Evolutionary conservation across 1,140 invertebrate species (phyloP).

Genomic region (Drosophila lowei): DNA sequence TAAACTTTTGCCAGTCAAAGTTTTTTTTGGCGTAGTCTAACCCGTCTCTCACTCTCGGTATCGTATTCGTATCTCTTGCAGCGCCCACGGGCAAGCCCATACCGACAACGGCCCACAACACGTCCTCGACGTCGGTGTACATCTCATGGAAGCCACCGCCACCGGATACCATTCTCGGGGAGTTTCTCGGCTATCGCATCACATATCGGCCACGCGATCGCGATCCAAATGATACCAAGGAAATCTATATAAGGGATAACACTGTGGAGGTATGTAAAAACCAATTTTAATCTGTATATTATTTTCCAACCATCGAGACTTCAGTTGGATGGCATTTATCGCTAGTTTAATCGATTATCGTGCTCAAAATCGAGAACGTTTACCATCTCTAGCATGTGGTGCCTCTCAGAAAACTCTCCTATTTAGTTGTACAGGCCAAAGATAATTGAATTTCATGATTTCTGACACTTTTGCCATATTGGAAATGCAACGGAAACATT

Average conservation of each 20-base stretch:
- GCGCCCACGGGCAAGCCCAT: conserved; percentile 89
- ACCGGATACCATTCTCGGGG: conserved; percentile 88
- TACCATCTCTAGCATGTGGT: background rate
- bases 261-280: conserved; percentile 85
- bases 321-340: too few species aligned
- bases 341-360: too few species aligned
- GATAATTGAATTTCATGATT: conserved; percentile 75
- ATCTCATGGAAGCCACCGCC: conserved; percentile 89
- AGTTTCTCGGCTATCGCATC: conserved; percentile 90
- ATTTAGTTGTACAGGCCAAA: conserved; percentile 40
- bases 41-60: conserved; percentile 14
- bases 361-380: conserved; percentile 28
- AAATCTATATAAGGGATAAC: conserved; percentile 88
- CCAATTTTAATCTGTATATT: too few species aligned
- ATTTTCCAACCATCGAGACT: too few species aligned
- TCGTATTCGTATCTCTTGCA: conserved; percentile 77
- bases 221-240: conserved; percentile 85
- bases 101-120: conserved; percentile 89
- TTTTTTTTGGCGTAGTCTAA: conserved; percentile 35
- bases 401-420: background rate
- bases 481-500: conserved; percentile 28
- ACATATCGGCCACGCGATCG: conserved; percentile 87
- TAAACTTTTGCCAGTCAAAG: conserved; percentile 55
- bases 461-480: conserved; percentile 61
- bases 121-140: conserved; percentile 87